These are phyloP conservation scores for Glareola pratincola DNA, from an alignment of 2,113 vertebrate genomes.

Conservation along the genomic window DNA sequence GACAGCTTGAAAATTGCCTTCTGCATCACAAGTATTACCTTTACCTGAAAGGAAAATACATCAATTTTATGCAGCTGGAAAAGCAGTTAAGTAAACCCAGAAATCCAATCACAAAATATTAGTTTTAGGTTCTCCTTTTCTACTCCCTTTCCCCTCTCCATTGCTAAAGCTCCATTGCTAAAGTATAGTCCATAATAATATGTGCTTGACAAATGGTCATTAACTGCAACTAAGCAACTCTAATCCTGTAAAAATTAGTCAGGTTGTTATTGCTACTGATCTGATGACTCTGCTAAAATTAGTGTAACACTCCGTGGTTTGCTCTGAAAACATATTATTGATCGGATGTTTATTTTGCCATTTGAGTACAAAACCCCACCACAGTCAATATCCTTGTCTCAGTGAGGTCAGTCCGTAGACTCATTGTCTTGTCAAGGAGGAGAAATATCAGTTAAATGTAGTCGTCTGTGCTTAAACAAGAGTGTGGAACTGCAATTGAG, in stretches of 20 bases:
- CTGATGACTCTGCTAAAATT: slow-evolving; percentile 25
- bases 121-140: neutral
- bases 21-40: slow-evolving; percentile 28
- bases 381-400: slow-evolving; percentile 5
- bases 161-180: neutral
- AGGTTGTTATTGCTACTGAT: neutral
- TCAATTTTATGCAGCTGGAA: neutral
- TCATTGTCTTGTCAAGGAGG: neutral
- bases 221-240: slow-evolving; percentile 11
- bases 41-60: neutral
- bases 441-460: neutral
- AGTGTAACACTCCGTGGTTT: neutral
- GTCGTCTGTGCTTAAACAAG: neutral
- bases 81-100: neutral
- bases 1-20: slow-evolving; percentile 26
- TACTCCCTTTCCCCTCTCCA: neutral
- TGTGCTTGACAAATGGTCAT: neutral
- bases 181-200: neutral
- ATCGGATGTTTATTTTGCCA: neutral
- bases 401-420: neutral
- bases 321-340: slow-evolving; percentile 10
- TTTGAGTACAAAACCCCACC: slow-evolving; percentile 10
- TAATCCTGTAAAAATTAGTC: slow-evolving; percentile 24
- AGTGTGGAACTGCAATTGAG: neutral
- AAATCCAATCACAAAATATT: neutral